These are phyloP conservation scores for Lysandra bellargus DNA, from an alignment of 2,888 invertebrate genomes.

Conservation along the genomic window DNA sequence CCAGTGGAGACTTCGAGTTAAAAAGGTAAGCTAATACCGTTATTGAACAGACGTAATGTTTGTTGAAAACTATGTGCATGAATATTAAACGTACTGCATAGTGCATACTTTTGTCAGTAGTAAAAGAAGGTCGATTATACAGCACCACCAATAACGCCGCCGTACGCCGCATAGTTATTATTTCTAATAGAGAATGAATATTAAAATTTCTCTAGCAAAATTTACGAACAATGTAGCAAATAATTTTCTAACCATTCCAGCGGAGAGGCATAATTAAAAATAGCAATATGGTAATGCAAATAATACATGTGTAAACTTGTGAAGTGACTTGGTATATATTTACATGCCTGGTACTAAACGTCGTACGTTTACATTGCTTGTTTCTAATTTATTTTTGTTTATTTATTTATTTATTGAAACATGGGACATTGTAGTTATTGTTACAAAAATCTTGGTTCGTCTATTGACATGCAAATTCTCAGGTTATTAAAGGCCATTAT, in stretches of 20 bases:
- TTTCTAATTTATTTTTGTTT: neutral
- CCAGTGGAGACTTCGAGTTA: neutral
- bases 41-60: neutral
- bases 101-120: neutral
- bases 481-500: too few species aligned
- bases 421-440: too few species aligned
- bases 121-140: constrained; percentile 12
- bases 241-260: constrained; percentile 9
- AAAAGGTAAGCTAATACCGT: neutral
- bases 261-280: neutral
- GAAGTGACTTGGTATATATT: neutral
- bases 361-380: neutral
- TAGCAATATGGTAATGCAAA: constrained; percentile 14
- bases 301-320: constrained; percentile 8
- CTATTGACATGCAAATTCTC: too few species aligned
- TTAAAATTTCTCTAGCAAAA: constrained; percentile 9
- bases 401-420: neutral
- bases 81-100: neutral
- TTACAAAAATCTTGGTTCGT: too few species aligned
- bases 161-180: neutral
- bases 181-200: constrained; percentile 21
- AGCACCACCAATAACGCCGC: neutral
- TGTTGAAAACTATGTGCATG: neutral
- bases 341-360: neutral
- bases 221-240: constrained; percentile 16